Percentiles rank a stretch among this genome's conserved stretches.
phyloP scores from a whole-genome alignment of 2,797 vertebrate species.

The Scleropages formosus region DNA sequence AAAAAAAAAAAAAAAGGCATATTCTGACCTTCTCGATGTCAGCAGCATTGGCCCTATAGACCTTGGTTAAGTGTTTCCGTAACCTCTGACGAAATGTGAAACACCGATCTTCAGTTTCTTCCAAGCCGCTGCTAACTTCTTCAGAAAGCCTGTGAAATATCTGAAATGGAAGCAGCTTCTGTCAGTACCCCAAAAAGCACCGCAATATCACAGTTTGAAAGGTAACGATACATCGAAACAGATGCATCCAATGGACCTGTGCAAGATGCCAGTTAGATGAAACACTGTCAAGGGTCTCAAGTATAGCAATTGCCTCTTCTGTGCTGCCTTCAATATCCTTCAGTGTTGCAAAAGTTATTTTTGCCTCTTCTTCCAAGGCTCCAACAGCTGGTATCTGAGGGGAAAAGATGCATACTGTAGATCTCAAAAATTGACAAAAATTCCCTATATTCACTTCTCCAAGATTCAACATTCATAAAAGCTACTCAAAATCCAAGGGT shows the following conservation, averaged over 20 bases:
- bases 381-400: conserved; percentile 75
- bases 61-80: conserved; percentile 79
- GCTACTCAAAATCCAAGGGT: background rate
- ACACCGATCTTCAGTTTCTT: conserved; percentile 85
- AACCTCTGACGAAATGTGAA: conserved; percentile 78
- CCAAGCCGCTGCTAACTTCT: conserved; percentile 81
- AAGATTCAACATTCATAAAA: background rate
- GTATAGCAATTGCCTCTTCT: conserved; percentile 82
- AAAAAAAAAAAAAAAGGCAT: no score
- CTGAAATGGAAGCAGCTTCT: conserved; percentile 54
- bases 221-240: background rate
- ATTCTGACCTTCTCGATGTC: conserved; percentile 76
- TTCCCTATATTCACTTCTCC: no score
- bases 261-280: conserved; percentile 91
- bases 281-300: conserved; percentile 84
- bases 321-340: conserved; percentile 89
- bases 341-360: conserved; percentile 76
- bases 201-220: background rate
- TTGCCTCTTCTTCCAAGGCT: conserved; percentile 80
- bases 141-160: conserved; percentile 91
- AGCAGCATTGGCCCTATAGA: conserved; percentile 74
- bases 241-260: conserved; percentile 65
- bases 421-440: no score
- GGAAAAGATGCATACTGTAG: background rate
- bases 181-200: background rate